These are phyloP conservation scores for Eupithecia pulchellata DNA, from an alignment of 2,888 invertebrate species.

Conservation along the genomic window DNA sequence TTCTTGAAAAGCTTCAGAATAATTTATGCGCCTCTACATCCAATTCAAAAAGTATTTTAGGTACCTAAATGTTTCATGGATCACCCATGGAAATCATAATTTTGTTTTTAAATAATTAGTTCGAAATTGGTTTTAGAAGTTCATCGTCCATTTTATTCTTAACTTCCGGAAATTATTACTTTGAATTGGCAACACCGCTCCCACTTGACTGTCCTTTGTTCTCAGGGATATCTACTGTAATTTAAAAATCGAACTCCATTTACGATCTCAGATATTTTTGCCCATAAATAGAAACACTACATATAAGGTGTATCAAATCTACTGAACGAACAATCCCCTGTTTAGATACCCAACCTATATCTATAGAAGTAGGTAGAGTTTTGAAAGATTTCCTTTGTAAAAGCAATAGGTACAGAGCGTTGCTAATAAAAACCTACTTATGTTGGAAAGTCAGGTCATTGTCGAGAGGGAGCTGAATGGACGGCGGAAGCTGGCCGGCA, in stretches of 20 bases:
- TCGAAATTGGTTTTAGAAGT: not conserved
- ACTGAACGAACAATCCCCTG: not conserved
- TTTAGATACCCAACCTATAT: not conserved
- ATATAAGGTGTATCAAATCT: too few relatives aligned
- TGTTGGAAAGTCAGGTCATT: conserved; percentile 76
- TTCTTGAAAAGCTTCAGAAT: not conserved
- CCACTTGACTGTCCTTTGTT: not conserved
- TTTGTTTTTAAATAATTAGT: not conserved
- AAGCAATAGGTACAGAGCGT: conserved; percentile 19
- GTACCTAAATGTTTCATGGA: too few relatives aligned
- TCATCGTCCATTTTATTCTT: not conserved
- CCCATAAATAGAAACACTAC: too few relatives aligned
- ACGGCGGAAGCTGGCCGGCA: conserved; percentile 73
- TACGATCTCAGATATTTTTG: not conserved
- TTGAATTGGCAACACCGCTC: not conserved
- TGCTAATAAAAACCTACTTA: conserved; percentile 48
- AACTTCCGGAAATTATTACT: not conserved
- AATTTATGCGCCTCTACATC: not conserved
- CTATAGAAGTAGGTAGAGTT: not conserved
- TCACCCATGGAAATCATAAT: too few relatives aligned
- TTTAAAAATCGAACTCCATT: not conserved
- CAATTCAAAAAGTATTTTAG: not conserved
- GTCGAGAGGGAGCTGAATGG: conserved; percentile 78
- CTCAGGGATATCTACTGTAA: not conserved
- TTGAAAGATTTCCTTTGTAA: conserved; percentile 21